Base-by-base conservation (phyloP, 2,797 vertebrate species). In the Pangasius krempfi region DNA sequence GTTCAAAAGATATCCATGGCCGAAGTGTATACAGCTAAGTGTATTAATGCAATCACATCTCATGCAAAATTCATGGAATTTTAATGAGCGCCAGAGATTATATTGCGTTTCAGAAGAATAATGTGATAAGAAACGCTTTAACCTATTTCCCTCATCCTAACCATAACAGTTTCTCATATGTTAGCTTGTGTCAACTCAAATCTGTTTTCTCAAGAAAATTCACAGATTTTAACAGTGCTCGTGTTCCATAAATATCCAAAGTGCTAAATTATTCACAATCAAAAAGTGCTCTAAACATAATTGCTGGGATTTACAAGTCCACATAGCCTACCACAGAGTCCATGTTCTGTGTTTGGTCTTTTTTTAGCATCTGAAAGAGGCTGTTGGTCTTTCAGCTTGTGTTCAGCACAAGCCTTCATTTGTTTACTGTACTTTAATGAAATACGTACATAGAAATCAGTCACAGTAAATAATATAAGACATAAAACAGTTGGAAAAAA, bases 211-310 rank as follows among this genome's bases (percentile, higher is more conserved):
- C 10, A 30, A 27, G 44, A 50, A 84, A 84, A 27, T 84, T 25
- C 47, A 27, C 83, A 84, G 64, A 20, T 58, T 37, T 33, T 58
- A 58, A 56, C 30, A 10, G 9, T 13, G 78, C 30, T 37, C 78
- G 1, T 22, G 78, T 25, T 85, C 82, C 60, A 54, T 79, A 85
- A 88, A 78, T 83, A 84, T 54, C 40, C 9, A 22, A 52, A 18
- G 44, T 30, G 58, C 30, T 85, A 68, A 79, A 85, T 85, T 78
- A 88, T 88, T 85, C 60, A 88, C 7, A 5, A 84, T 60, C 70
- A 73, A 75, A 70, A 75, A 40, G 72, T 44, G 72, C 76, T 68
- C 16, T 30, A 56, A 88, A 44, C 72, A 68, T 60, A 56, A 68
- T 72, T 30, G 30, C 18, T 40, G 56, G 44, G 54, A 88, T 50